Conservation (phyloP, 2,888 invertebrate genomes). For the Euproctis similis region DNA sequence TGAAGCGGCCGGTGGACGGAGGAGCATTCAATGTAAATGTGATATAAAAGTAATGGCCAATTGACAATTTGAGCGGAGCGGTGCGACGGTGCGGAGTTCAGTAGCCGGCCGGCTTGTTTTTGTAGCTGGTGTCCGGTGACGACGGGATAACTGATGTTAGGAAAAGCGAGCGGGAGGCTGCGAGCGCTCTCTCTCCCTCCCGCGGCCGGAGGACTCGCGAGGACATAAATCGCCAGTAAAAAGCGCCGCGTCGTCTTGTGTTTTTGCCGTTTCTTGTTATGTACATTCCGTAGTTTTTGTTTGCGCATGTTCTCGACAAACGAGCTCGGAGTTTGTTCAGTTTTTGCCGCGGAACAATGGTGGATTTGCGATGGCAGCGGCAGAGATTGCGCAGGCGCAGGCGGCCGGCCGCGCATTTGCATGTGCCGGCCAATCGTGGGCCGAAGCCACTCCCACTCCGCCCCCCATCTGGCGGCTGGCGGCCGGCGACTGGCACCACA, state of each 20-base stretch:
- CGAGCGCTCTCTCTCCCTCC: slow-evolving; percentile 12
- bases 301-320: slow-evolving; percentile 47
- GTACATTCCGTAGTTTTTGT: slow-evolving; percentile 62
- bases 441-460: slow-evolving; percentile 8
- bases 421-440: slow-evolving; percentile 37
- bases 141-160: slow-evolving; percentile 17
- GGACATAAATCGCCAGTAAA: slow-evolving; percentile 60
- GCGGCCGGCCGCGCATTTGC: slow-evolving; percentile 56
- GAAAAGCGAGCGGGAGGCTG: slow-evolving; percentile 17
- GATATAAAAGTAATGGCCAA: slow-evolving; percentile 56
- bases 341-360: slow-evolving; percentile 54
- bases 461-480: too few relatives aligned
- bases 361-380: slow-evolving; percentile 30
- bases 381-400: slow-evolving; percentile 51
- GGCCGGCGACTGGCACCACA: too few relatives aligned
- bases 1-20: slow-evolving; percentile 38
- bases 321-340: slow-evolving; percentile 37
- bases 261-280: slow-evolving; percentile 67
- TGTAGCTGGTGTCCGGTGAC: slow-evolving; percentile 16
- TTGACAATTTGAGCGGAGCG: slow-evolving; percentile 29
- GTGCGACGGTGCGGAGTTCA: slow-evolving; percentile 14
- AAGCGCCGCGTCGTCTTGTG: slow-evolving; percentile 40
- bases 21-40: slow-evolving; percentile 70
- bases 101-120: slow-evolving; percentile 21
- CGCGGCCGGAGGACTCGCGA: slow-evolving; percentile 13